Base-by-base conservation (phyloP, 2,888 invertebrate species). In the Endotricha flammealis region DNA sequence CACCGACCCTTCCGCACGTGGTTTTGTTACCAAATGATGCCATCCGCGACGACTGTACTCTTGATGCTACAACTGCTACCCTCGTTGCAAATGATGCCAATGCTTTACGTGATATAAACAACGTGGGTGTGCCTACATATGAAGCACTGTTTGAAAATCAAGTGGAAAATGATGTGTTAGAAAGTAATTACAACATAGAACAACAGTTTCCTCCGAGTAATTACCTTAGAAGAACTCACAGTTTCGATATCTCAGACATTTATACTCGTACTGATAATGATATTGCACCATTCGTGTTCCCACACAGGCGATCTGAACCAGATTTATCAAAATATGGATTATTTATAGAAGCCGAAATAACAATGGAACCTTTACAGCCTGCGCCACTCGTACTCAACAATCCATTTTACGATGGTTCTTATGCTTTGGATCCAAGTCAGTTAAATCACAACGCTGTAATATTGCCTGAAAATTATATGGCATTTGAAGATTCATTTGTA, bases 401-500 rank as follows among this genome's bases (percentile, higher is more conserved):
- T 50, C 87, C 87, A 7, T 88, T 87, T 61, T 87, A 87, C 48
- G 82, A 86, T 44, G 79, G 77, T 30, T 72, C 86, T 14, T 79
- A 75, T 44, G 80, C 85, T 13, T 57, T 75, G 36, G 68, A 75
- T 52, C 50, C 73, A 12, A 55, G 60, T 17, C 72, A 77, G 42
- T 44, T 77, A 32, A 76, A 68, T 54, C 71, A 69, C 42, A 57
- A 65, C 25, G 67, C 80, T 57, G 67, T 85, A n/a, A 62, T 78
- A 36, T 51, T 87, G 47, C 87, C 87, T 29, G 87, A 87, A 51
- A 85, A 78, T 55, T 87, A 87, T 57, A 64, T 87, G 53, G 82
- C 85, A n/a, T 85, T 87, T 52, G 87, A 88, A 68, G 86, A 87
- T 64, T 78, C 85, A 4, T 87, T 83, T 58, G 82, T 86, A 36